A percentile compares a stretch with the other conserved stretches of the same genome.
Evolutionary conservation across 2,113 vertebrate species (phyloP).

Genomic region (Lophotis ruficrista): DNA sequence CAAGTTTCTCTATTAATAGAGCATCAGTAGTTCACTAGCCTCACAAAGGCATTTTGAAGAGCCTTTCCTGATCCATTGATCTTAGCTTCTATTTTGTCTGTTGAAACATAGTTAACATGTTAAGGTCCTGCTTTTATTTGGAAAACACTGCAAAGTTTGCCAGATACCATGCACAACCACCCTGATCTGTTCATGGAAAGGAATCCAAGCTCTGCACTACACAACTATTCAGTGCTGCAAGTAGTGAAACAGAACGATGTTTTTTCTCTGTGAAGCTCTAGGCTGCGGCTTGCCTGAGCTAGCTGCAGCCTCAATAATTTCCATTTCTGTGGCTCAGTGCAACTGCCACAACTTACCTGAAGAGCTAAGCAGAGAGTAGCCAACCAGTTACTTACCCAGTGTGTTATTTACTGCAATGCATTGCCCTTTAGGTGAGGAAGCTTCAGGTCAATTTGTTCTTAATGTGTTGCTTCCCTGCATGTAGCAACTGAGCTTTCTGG

Average conservation of each 20-base stretch:
- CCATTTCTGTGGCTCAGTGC: background rate
- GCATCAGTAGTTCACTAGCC: background rate
- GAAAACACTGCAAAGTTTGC: background rate
- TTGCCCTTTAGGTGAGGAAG: background rate
- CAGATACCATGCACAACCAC: background rate
- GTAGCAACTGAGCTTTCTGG: background rate
- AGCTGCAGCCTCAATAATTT: background rate
- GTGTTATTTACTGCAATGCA: background rate
- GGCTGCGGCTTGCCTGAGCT: background rate
- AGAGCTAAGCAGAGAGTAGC: background rate
- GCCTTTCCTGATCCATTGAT: background rate
- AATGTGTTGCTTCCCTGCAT: background rate
- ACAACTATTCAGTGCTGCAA: background rate
- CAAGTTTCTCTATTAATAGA: background rate
- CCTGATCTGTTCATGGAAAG: background rate
- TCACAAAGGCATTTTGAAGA: background rate
- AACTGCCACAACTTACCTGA: background rate
- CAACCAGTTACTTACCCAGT: background rate
- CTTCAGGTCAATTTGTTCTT: background rate
- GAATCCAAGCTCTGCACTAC: background rate
- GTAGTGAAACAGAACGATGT: background rate
- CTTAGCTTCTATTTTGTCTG: background rate
- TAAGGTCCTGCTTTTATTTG: background rate
- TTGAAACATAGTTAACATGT: background rate
- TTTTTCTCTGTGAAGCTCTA: background rate